phyloP scores from a whole-genome alignment of 2,888 invertebrate genomes.

The Parnassius mnemosyne region DNA sequence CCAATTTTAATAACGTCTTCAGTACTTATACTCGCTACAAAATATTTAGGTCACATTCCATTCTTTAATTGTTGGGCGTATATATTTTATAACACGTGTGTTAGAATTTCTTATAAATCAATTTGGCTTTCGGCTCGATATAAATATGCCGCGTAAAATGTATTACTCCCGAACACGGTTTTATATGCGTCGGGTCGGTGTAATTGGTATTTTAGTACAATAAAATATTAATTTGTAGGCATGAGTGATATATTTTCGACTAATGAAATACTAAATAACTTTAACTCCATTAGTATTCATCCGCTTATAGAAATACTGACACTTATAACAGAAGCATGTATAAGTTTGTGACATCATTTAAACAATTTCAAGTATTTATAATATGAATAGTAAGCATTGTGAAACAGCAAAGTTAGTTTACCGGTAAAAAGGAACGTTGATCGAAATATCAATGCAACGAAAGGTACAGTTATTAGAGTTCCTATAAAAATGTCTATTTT shows the following conservation, averaged over 20 bases:
- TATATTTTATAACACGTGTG: background rate
- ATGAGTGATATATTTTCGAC: slow-evolving; percentile 6
- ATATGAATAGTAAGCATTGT: slow-evolving; percentile 25
- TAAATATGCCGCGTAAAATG: slow-evolving; percentile 45
- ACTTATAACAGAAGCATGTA: too few relatives aligned
- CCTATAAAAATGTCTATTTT: too few relatives aligned
- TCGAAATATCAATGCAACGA: slow-evolving; percentile 19
- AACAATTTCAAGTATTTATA: too few relatives aligned
- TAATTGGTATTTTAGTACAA: slow-evolving; percentile 5
- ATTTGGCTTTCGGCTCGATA: slow-evolving; percentile 64
- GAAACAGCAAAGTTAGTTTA: slow-evolving; percentile 8
- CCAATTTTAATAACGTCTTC: background rate
- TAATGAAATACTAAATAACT: slow-evolving; percentile 6
- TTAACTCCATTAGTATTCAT: too few relatives aligned
- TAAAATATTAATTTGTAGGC: slow-evolving; percentile 5
- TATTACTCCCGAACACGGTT: slow-evolving; percentile 43
- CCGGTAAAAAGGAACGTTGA: slow-evolving; percentile 8
- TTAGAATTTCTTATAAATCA: slow-evolving; percentile 47
- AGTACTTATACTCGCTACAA: background rate
- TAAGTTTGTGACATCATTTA: too few relatives aligned
- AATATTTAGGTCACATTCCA: background rate
- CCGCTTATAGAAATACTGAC: too few relatives aligned
- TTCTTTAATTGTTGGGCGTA: background rate
- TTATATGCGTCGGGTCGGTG: slow-evolving; percentile 19
- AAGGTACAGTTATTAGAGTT: slow-evolving; percentile 7